Percentiles rank a stretch among this genome's conserved stretches.
Conservation (phyloP, 1,140 invertebrate species). For the Choristoneura fumiferana region DNA sequence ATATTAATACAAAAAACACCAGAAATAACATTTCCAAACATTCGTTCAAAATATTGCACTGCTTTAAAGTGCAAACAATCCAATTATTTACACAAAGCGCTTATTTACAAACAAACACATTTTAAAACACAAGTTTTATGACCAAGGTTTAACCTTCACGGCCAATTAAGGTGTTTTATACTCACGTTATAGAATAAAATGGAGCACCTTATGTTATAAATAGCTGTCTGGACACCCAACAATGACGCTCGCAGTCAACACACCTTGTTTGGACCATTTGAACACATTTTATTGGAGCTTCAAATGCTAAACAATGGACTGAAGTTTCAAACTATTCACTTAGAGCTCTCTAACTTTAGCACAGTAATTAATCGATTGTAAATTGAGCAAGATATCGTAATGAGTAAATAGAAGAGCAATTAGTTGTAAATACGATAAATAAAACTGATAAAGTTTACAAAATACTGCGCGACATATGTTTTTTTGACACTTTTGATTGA, state of each 20-base stretch:
- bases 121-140: not conserved
- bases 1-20: too few relatives aligned
- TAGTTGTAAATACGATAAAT: conserved; percentile 1
- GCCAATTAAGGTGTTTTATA: conserved; percentile 1
- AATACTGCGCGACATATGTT: conserved; percentile 4
- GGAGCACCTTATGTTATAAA: conserved; percentile 1
- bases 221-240: conserved; percentile 8
- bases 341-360: not conserved
- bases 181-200: conserved; percentile 4
- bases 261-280: conserved; percentile 5
- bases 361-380: not conserved
- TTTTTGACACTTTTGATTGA: conserved; percentile 9
- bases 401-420: conserved; percentile 8
- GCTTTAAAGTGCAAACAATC: not conserved
- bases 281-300: conserved; percentile 5
- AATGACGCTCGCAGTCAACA: conserved; percentile 3
- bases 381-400: conserved; percentile 11
- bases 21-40: too few relatives aligned
- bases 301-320: conserved; percentile 1
- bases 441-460: conserved; percentile 13
- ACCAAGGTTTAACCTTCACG: conserved; percentile 1
- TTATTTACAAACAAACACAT: not conserved
- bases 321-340: not conserved
- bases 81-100: not conserved
- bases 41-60: not conserved